These are phyloP conservation scores for Malurus leucopterus DNA, from an alignment of 2,797 vertebrate genomes.

Conservation along the genomic window DNA sequence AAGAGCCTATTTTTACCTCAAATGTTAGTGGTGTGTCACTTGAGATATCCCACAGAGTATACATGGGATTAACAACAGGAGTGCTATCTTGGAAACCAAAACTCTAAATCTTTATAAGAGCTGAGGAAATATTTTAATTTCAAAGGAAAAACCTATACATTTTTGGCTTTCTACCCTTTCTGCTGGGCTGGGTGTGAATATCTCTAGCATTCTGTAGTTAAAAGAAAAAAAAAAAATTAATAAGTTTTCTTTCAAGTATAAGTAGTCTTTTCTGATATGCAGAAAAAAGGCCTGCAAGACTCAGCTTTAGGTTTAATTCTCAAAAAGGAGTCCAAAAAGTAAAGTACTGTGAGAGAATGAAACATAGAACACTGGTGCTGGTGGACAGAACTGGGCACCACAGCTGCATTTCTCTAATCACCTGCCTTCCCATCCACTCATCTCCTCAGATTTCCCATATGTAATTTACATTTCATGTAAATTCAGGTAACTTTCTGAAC, in stretches of 20 bases:
- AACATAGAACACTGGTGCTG: background rate
- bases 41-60: conserved; percentile 19
- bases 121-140: conserved; percentile 19
- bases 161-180: conserved; percentile 2
- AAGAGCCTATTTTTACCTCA: conserved; percentile 46
- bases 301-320: background rate
- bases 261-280: background rate
- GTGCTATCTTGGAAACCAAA: conserved; percentile 17
- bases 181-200: background rate
- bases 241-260: background rate
- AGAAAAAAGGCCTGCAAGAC: background rate
- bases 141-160: background rate
- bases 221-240: background rate
- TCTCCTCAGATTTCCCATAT: background rate
- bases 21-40: conserved; percentile 1
- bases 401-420: background rate
- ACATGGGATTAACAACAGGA: conserved; percentile 40
- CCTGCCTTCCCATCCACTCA: background rate
- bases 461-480: background rate
- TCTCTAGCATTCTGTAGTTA: background rate
- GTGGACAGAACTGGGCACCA: background rate
- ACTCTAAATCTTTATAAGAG: background rate
- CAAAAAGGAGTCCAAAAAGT: background rate
- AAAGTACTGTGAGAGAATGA: background rate
- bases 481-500: background rate